These are phyloP conservation scores for Latrodectus elegans DNA, from an alignment of 2,888 invertebrate species.

Conservation along the genomic window DNA sequence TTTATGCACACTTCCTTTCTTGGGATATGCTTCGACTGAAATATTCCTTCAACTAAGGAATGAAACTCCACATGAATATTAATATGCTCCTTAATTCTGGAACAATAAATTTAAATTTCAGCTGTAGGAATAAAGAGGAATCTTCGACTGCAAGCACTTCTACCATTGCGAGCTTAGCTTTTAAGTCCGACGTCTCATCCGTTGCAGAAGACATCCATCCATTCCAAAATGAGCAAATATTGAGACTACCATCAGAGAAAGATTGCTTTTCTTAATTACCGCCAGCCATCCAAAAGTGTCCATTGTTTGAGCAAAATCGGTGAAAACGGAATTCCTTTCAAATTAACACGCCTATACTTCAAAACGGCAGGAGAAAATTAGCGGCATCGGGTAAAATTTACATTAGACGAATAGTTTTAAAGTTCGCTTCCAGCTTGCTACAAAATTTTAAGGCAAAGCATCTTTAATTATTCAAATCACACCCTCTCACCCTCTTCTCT, in stretches of 20 bases:
- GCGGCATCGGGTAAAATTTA: slow-evolving; percentile 23
- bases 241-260: neutral
- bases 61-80: neutral
- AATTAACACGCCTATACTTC: slow-evolving; percentile 21
- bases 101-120: slow-evolving; percentile 2
- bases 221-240: neutral
- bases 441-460: neutral
- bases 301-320: neutral
- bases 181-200: neutral
- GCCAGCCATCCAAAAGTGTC: neutral
- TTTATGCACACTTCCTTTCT: too few relatives aligned
- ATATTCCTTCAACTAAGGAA: neutral
- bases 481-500: neutral
- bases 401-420: slow-evolving; percentile 22
- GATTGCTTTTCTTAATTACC: slow-evolving; percentile 13
- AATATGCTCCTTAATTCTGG: neutral
- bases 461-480: slow-evolving; percentile 68
- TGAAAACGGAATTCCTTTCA: neutral
- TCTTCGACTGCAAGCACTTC: neutral
- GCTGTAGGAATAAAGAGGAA: neutral
- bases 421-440: neutral
- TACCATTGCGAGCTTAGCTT: neutral
- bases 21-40: neutral
- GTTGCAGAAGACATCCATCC: neutral
- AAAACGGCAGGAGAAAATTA: slow-evolving; percentile 18